phyloP scores from a whole-genome alignment of 2,113 vertebrate species.

The Macroglossus sobrinus region DNA sequence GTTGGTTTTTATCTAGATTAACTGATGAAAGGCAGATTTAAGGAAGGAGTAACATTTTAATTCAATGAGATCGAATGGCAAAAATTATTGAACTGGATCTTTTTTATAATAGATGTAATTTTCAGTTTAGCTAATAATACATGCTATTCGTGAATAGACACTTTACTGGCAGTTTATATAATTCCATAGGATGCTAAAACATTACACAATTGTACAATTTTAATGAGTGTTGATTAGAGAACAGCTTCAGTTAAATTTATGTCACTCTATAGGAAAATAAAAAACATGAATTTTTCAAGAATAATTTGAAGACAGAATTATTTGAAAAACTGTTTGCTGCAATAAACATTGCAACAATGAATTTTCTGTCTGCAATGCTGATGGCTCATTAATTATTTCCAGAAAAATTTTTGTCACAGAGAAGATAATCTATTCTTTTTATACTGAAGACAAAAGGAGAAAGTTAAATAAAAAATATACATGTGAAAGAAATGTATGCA shows the following conservation, averaged over 20 bases:
- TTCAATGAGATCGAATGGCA: constrained; percentile 30
- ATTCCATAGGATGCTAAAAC: constrained; percentile 64
- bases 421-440: not conserved
- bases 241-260: constrained; percentile 57
- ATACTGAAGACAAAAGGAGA: not conserved
- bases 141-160: constrained; percentile 33
- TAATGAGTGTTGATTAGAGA: constrained; percentile 68
- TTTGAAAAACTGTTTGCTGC: not conserved
- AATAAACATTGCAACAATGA: not conserved
- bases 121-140: constrained; percentile 45
- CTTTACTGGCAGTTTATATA: constrained; percentile 54
- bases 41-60: constrained; percentile 22
- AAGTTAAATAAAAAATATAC: not conserved
- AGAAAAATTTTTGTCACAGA: not conserved
- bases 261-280: not conserved
- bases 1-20: constrained; percentile 8
- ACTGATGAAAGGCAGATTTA: constrained; percentile 41
- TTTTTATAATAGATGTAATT: constrained; percentile 36
- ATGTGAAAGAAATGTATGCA: not conserved
- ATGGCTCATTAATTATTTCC: not conserved
- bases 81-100: not conserved
- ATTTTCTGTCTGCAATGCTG: not conserved
- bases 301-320: constrained; percentile 37
- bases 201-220: constrained; percentile 44
- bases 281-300: constrained; percentile 56